Conservation (phyloP, 2,797 vertebrate species). For the Bradypodion pumilum region DNA sequence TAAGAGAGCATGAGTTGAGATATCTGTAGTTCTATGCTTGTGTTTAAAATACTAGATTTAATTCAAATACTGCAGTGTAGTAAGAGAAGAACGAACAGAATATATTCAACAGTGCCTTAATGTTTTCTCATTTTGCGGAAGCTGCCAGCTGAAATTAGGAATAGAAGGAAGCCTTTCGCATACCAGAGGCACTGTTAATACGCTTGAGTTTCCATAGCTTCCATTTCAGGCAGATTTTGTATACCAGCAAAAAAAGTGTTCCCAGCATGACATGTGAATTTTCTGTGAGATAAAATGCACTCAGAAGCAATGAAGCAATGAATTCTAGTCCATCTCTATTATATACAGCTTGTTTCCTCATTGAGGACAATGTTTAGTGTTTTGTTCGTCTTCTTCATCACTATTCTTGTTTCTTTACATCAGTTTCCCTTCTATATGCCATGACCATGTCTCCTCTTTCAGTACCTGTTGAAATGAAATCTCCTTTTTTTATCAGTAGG, state of each 20-base stretch:
- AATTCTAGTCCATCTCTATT: neutral
- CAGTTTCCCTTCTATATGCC: neutral
- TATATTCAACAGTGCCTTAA: neutral
- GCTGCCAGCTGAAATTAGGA: neutral
- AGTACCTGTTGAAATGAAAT: neutral
- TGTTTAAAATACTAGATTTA: conserved; percentile 1
- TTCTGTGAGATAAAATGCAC: conserved; percentile 30
- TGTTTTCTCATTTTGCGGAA: conserved; percentile 1
- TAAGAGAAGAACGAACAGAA: neutral
- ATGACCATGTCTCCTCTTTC: neutral
- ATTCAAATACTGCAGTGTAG: neutral
- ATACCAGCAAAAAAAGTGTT: conserved; percentile 38
- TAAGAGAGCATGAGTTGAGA: too few species aligned
- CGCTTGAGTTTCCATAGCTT: conserved; percentile 28
- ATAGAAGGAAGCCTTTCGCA: neutral
- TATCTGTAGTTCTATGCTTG: neutral
- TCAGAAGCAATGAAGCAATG: conserved; percentile 12
- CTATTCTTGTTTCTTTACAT: neutral
- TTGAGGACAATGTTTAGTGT: neutral
- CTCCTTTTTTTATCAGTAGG: neutral
- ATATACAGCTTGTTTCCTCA: neutral
- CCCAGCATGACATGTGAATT: conserved; percentile 23
- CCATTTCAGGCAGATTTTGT: conserved; percentile 44
- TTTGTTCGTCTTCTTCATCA: neutral
- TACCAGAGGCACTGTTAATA: conserved; percentile 21